Base-by-base conservation (phyloP, 1,140 invertebrate species). In the Bombus turneri region DNA sequence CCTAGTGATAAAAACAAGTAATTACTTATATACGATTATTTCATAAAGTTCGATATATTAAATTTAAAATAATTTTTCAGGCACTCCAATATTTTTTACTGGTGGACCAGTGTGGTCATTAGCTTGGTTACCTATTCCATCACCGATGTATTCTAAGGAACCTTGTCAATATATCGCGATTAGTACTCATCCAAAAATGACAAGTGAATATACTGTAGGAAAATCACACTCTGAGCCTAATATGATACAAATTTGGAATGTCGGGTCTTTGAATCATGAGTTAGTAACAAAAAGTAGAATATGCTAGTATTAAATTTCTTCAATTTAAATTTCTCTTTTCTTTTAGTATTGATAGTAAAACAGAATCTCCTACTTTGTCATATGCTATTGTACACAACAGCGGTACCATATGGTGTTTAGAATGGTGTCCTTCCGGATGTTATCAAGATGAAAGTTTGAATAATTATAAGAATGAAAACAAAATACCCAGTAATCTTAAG, bases 371-470 rank as follows among this genome's bases (percentile, higher is more conserved):
- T 9, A 34, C 79, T 66, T 93, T 97, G 77, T 92, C 94, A 4
- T 96, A 97, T 82, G 96, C 95, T 3, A 93, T 98, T 74, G 95
- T 95, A 47, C 96, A 97, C 90, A 95, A 97, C 34, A 95, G 94
- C 88, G 97, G 97, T n/a, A 96, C 96, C 15, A 93, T 97, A 25
- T 97, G 97, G 96, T 95, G 96, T 59, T 94, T 98, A 92, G 96
- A 96, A 90, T 98, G 97, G 97, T 98, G 97, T 94, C 97, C 97
- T 25, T 97, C 97, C 1, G 97, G 97, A 37, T 96, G 96, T 87
- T 96, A 96, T 85, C 95, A 96, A 76, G 90, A 94, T 76, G 66
- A 89, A 81, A 76, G 77, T 47, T 81, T 94, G 10, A 84, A 75
- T 34, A 91, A 93, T 79, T 94, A 93, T 84, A 77, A 92, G 57